Evolutionary conservation across 2,797 vertebrate genomes (phyloP).

Genomic region (Labroides dimidiatus): DNA sequence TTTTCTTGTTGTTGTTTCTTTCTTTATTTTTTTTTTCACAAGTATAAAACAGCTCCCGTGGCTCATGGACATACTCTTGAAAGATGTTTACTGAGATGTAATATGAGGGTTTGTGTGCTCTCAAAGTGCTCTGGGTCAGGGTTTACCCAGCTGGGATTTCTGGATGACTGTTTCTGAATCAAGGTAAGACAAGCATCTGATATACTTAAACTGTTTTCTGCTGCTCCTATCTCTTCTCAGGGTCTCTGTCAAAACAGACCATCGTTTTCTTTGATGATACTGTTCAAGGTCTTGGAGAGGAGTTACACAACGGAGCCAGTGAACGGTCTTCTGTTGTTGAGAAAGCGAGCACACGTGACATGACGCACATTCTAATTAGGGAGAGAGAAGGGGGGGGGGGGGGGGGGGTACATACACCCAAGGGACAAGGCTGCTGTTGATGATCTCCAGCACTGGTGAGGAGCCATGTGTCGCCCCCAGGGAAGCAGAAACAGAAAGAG

Average conservation of each 20-base stretch:
- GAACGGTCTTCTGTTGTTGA: constrained; percentile 50
- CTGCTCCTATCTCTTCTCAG: constrained; percentile 4
- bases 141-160: constrained; percentile 35
- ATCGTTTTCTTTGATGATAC: constrained; percentile 40
- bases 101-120: constrained; percentile 20
- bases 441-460: constrained; percentile 46
- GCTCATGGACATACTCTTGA: not conserved
- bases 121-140: constrained; percentile 19
- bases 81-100: constrained; percentile 11
- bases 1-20: no score
- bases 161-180: constrained; percentile 21
- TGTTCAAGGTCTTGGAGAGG: constrained; percentile 26
- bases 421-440: constrained; percentile 53
- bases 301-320: constrained; percentile 24
- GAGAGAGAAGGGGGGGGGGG: constrained; percentile 17
- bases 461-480: constrained; percentile 31
- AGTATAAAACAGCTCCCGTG: not conserved
- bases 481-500: constrained; percentile 12
- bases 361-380: constrained; percentile 70
- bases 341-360: constrained; percentile 24
- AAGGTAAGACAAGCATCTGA: not conserved
- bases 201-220: constrained; percentile 15
- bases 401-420: constrained; percentile 10
- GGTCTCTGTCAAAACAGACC: constrained; percentile 7
- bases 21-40: constrained; percentile 2